These are phyloP conservation scores for Acheta domesticus DNA, from an alignment of 2,888 invertebrate genomes.

Conservation along the genomic window DNA sequence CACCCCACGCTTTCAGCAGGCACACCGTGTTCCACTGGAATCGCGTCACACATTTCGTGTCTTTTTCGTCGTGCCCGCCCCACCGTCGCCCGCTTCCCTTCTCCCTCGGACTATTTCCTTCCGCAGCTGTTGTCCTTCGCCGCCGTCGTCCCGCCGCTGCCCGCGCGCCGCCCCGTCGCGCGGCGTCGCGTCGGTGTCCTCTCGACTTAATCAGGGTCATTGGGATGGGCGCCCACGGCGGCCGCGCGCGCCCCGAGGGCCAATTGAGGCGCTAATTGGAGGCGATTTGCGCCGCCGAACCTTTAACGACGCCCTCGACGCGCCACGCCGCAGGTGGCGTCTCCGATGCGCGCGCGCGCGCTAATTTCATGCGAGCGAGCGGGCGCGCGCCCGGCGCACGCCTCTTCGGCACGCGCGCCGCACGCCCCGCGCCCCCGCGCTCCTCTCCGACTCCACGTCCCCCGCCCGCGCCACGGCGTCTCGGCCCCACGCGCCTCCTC, in stretches of 20 bases:
- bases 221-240: background rate
- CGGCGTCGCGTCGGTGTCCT: background rate
- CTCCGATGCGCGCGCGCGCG: background rate
- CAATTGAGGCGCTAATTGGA: background rate
- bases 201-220: background rate
- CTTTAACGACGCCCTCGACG: background rate
- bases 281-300: background rate
- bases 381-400: background rate
- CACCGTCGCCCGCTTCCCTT: too few species aligned
- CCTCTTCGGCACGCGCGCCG: background rate
- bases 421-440: too few species aligned
- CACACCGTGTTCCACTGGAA: too few species aligned
- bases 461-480: too few species aligned
- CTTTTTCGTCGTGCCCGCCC: too few species aligned
- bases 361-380: background rate
- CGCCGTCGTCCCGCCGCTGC: background rate
- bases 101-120: too few species aligned
- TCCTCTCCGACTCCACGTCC: too few species aligned
- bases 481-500: too few species aligned
- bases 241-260: background rate
- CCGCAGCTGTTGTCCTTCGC: background rate
- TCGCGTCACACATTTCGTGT: too few species aligned
- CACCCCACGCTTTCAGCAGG: too few species aligned
- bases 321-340: background rate
- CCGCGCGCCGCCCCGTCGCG: background rate